A percentile compares a stretch with the other conserved stretches of the same genome.
These are phyloP conservation scores for Semnornis frantzii DNA, from an alignment of 2,113 vertebrate genomes.

Conservation along the genomic window DNA sequence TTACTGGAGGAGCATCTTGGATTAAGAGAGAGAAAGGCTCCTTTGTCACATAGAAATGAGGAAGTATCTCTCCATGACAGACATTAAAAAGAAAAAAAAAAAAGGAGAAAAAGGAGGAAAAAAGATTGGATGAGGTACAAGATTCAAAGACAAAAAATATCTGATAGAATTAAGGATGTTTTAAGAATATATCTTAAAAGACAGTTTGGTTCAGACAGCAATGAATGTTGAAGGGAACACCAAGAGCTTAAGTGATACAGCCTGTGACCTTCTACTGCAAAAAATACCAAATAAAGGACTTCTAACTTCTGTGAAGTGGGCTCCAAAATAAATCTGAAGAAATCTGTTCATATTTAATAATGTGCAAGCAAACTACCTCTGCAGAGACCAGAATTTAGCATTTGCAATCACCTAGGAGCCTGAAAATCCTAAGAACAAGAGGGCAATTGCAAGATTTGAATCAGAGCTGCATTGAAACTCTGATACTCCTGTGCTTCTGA, in stretches of 20 bases:
- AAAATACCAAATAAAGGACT: neutral
- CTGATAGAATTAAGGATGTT: neutral
- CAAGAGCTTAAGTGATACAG: neutral
- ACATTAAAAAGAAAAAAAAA: neutral
- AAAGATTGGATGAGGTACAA: neutral
- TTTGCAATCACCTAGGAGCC: neutral
- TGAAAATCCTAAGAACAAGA: neutral
- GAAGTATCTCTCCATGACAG: neutral
- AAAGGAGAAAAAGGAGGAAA: too few species aligned
- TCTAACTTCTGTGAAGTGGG: neutral
- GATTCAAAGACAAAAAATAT: neutral
- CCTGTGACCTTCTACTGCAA: neutral
- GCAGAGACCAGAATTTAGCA: neutral
- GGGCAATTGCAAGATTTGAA: neutral
- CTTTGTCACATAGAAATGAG: neutral
- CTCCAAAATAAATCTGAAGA: neutral
- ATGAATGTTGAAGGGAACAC: neutral
- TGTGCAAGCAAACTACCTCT: neutral
- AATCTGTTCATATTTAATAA: neutral
- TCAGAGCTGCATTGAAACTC: neutral
- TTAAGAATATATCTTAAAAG: neutral
- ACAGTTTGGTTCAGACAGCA: neutral
- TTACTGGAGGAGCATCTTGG: neutral
- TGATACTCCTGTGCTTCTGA: neutral
- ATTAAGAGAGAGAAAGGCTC: neutral